phyloP scores from a whole-genome alignment of 2,113 vertebrate genomes.

The Oryzias melastigma region DNA sequence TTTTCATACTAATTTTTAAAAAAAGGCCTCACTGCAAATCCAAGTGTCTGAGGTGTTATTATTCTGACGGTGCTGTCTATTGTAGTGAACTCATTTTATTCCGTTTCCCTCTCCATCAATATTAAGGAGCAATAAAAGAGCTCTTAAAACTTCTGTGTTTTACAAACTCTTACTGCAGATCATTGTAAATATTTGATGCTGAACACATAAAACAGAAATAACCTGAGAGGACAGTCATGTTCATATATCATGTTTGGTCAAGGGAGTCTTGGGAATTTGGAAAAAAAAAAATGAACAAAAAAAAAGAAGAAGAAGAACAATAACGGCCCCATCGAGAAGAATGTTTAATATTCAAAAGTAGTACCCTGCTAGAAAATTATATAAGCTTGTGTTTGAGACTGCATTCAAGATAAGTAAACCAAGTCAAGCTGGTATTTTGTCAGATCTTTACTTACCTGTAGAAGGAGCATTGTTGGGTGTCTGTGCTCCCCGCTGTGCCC shows the following conservation, averaged over 20 bases:
- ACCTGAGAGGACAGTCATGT: not conserved
- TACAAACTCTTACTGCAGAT: constrained; percentile 1
- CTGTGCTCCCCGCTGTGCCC: not conserved
- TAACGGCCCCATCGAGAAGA: not conserved
- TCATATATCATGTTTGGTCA: constrained; percentile 3
- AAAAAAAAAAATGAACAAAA: not conserved
- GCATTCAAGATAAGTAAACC: not conserved
- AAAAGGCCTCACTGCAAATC: not conserved
- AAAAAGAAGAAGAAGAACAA: not conserved
- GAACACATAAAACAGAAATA: constrained; percentile 1
- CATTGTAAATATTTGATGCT: constrained; percentile 19
- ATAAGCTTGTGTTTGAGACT: not conserved
- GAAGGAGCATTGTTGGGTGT: not conserved
- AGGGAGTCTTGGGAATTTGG: constrained; percentile 6
- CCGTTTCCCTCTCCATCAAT: not conserved
- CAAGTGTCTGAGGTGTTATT: not conserved
- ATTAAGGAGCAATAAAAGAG: not conserved
- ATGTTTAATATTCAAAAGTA: not conserved
- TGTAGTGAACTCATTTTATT: not conserved
- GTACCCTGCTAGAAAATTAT: not conserved
- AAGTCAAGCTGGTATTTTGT: constrained; percentile 6
- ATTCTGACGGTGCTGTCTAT: not conserved
- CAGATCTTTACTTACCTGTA: constrained; percentile 2
- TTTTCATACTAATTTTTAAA: not conserved
- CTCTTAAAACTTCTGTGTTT: constrained; percentile 4